Evolutionary conservation across 2,888 invertebrate species (phyloP).

Genomic region (Caenorhabditis angaria): DNA sequence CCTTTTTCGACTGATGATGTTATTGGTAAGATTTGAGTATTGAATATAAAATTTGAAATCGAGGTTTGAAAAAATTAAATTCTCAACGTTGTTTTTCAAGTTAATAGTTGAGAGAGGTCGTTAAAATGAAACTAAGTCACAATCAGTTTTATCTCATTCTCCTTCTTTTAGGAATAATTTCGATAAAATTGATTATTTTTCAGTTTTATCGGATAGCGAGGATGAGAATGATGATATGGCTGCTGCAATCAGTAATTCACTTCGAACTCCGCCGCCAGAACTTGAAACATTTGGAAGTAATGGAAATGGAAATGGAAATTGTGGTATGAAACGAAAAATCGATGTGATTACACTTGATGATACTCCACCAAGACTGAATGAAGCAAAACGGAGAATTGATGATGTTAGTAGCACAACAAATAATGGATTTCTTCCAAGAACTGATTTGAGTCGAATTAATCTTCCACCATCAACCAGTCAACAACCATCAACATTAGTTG

Average conservation of each 20-base stretch:
- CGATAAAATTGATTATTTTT: conserved; percentile 10
- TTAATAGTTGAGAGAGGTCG: no score
- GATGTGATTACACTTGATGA: conserved; percentile 43
- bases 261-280: not conserved
- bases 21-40: conserved; percentile 18
- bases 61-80: not conserved
- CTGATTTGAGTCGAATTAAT: not conserved
- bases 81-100: not conserved
- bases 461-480: not conserved
- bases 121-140: no score
- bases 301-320: no score
- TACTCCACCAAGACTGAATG: conserved; percentile 24
- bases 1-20: conserved; percentile 15
- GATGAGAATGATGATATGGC: conserved; percentile 32
- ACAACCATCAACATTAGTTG: not conserved
- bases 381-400: not conserved
- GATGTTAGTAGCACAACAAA: not conserved
- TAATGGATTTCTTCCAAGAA: not conserved
- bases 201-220: conserved; percentile 28
- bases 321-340: not conserved
- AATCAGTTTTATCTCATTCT: no score
- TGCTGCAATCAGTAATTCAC: conserved; percentile 27
- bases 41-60: not conserved
- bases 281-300: not conserved
- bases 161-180: no score